Evolutionary conservation across 2,113 vertebrate genomes (phyloP).

Genomic region (Grantiella picta): DNA sequence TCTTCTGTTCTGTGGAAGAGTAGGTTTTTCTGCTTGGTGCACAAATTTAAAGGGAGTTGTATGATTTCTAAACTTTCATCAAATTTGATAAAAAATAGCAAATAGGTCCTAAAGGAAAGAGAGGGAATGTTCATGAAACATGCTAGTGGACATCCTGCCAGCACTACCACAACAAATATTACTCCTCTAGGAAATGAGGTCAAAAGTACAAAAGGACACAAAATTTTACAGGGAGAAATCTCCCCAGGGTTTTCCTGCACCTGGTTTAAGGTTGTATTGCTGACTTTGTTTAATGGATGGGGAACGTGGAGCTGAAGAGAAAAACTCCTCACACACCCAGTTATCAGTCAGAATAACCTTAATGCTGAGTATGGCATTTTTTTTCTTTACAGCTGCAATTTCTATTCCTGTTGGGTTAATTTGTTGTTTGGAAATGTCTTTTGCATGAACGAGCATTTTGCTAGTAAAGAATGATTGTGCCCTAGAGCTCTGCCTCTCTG

Average conservation of each 20-base stretch:
- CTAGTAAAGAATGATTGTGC: constrained; percentile 37
- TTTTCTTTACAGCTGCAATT: neutral
- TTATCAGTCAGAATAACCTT: neutral
- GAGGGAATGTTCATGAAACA: neutral
- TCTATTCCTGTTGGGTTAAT: constrained; percentile 13
- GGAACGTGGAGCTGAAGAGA: neutral
- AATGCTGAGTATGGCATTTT: neutral
- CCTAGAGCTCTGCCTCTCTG: constrained; percentile 45
- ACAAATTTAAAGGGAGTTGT: neutral
- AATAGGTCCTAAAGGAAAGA: neutral
- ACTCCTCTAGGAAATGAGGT: neutral
- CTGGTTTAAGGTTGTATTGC: neutral
- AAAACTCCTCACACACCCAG: neutral
- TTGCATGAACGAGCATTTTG: constrained; percentile 24
- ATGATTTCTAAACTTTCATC: neutral
- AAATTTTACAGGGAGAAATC: neutral
- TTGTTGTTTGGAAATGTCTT: constrained; percentile 15
- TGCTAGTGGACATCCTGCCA: neutral
- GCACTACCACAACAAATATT: neutral
- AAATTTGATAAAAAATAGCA: neutral
- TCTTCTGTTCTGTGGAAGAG: neutral
- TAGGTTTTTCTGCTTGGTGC: neutral
- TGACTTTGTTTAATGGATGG: neutral
- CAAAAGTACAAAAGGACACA: neutral
- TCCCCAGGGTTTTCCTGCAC: neutral